Conservation (phyloP, 2,888 invertebrate genomes). For the Chloroclystis v-ata region DNA sequence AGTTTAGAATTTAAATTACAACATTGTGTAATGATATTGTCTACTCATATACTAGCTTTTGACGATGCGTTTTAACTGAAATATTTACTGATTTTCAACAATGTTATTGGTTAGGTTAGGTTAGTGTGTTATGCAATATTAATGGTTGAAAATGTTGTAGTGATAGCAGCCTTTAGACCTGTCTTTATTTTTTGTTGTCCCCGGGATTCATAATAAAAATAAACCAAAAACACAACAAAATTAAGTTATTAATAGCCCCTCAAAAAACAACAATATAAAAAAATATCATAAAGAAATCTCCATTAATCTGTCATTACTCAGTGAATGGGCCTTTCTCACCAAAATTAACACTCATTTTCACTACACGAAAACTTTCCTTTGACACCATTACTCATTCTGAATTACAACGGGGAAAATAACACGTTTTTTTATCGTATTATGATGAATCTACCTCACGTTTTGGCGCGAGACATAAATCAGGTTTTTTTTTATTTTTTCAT, state of each 20-base stretch:
- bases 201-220: too few species aligned
- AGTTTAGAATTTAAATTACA: slow-evolving; percentile 1
- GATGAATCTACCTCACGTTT: slow-evolving; percentile 40
- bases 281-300: slow-evolving; percentile 2
- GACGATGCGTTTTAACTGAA: too few species aligned
- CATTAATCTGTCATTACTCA: slow-evolving; percentile 8
- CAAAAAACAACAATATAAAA: neutral
- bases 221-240: too few species aligned
- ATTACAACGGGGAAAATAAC: slow-evolving; percentile 37
- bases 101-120: too few species aligned
- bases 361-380: slow-evolving; percentile 16
- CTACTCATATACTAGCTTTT: too few species aligned
- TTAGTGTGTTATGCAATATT: too few species aligned
- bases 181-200: too few species aligned
- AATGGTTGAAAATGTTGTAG: too few species aligned
- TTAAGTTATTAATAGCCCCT: neutral
- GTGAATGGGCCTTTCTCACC: slow-evolving; percentile 7
- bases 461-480: slow-evolving; percentile 40
- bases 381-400: slow-evolving; percentile 44
- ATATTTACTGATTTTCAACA: too few species aligned
- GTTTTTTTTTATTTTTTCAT: slow-evolving; percentile 38
- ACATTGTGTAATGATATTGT: slow-evolving; percentile 2
- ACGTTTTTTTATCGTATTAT: slow-evolving; percentile 47
- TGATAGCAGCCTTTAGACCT: too few species aligned
- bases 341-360: slow-evolving; percentile 18